Evolutionary conservation across 2,888 invertebrate genomes (phyloP).

Genomic region (Muscina levida): DNA sequence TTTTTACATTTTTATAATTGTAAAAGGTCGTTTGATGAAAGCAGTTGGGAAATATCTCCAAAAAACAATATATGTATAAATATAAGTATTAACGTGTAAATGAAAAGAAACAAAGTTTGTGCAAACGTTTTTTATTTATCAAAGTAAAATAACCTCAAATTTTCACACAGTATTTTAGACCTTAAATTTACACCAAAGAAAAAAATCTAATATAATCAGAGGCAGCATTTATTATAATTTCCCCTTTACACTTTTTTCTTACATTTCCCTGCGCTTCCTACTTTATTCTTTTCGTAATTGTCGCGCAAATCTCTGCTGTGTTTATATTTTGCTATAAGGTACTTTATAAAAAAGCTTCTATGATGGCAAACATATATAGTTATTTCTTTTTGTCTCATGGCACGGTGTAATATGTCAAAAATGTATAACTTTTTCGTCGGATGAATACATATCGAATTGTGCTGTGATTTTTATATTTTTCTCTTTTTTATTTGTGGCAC

Average conservation of each 20-base stretch:
- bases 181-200: too few species aligned
- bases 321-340: constrained; percentile 23
- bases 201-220: too few species aligned
- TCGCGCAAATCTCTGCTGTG: constrained; percentile 39
- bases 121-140: too few species aligned
- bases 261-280: too few species aligned
- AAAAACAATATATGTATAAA: constrained; percentile 16
- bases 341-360: constrained; percentile 27
- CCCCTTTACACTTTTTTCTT: too few species aligned
- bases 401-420: constrained; percentile 36
- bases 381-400: constrained; percentile 63
- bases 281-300: constrained; percentile 6
- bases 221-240: too few species aligned
- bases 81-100: too few species aligned
- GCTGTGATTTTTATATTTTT: constrained; percentile 32
- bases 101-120: too few species aligned
- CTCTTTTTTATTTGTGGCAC: constrained; percentile 59
- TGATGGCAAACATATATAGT: constrained; percentile 44
- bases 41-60: constrained; percentile 47
- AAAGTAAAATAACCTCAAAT: too few species aligned
- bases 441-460: neutral
- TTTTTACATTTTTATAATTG: constrained; percentile 18
- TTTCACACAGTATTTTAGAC: too few species aligned
- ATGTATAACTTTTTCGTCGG: neutral
- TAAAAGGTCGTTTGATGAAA: constrained; percentile 18